Conservation (phyloP, 1,140 invertebrate species). For the Caenorhabditis elegans region DNA sequence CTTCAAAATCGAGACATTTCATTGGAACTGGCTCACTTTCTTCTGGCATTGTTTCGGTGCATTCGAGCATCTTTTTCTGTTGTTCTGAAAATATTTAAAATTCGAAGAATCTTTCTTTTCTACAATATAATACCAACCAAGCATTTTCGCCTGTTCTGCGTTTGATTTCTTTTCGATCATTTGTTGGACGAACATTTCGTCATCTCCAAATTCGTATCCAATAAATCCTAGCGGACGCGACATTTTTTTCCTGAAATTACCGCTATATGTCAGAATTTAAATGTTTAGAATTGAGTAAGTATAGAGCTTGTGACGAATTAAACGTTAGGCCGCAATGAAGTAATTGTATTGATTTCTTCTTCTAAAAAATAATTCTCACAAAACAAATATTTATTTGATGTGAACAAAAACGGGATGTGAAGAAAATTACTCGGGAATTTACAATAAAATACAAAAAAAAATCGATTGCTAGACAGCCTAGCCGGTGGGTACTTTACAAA, state of each 20-base stretch:
- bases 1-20: background rate
- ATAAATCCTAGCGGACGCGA: background rate
- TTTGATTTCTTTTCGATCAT: background rate
- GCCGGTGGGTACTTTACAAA: background rate
- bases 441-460: background rate
- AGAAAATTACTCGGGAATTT: background rate
- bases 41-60: background rate
- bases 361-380: no score
- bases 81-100: background rate
- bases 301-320: no score
- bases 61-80: background rate
- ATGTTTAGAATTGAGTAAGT: no score
- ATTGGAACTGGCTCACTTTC: background rate
- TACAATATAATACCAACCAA: background rate
- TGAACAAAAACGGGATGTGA: no score
- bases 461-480: background rate
- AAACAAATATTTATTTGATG: no score
- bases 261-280: no score
- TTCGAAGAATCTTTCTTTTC: no score
- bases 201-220: conserved; percentile 4
- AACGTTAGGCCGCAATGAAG: no score
- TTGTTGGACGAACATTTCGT: background rate
- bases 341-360: no score
- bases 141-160: background rate
- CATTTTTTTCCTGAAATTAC: background rate